A percentile compares a stretch with the other conserved stretches of the same genome.
phyloP scores from a whole-genome alignment of 1,140 invertebrate species.

The Coelopa frigida region DNA sequence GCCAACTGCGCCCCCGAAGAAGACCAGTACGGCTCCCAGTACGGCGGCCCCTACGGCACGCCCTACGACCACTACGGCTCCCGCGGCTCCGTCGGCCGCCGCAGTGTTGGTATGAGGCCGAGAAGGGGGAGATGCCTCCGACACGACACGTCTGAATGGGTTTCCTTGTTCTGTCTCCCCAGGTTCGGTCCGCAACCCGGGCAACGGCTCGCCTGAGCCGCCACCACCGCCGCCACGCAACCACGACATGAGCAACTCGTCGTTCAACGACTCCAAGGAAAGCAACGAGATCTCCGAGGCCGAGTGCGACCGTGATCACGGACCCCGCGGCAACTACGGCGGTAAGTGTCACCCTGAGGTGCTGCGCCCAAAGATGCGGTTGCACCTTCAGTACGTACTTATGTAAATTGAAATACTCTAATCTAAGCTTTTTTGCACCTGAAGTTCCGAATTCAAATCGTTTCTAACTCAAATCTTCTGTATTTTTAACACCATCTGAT shows the following conservation, averaged over 20 bases:
- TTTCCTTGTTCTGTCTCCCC: constrained; percentile 6
- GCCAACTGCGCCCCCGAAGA: constrained; percentile 84
- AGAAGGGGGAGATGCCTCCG: too few species aligned
- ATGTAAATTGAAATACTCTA: neutral
- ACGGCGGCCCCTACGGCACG: constrained; percentile 68
- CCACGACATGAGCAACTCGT: constrained; percentile 63
- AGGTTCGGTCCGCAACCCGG: constrained; percentile 63
- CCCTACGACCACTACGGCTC: constrained; percentile 82
- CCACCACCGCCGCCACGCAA: constrained; percentile 70
- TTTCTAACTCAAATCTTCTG: constrained; percentile 4
- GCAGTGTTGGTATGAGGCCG: constrained; percentile 53
- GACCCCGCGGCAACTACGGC: constrained; percentile 62
- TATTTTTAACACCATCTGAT: constrained; percentile 3
- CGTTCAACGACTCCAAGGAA: constrained; percentile 84
- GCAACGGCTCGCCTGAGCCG: constrained; percentile 67
- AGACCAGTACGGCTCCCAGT: constrained; percentile 79
- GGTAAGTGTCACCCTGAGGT: too few species aligned
- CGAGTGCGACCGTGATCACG: constrained; percentile 79
- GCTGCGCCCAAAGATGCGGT: constrained; percentile 4
- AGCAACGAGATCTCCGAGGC: constrained; percentile 90
- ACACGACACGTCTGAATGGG: too few species aligned
- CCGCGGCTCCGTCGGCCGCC: constrained; percentile 65
- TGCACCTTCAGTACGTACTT: neutral
- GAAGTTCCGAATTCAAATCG: neutral
- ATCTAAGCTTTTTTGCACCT: too few species aligned